Evolutionary conservation across 2,113 vertebrate genomes (phyloP).

Genomic region (Elgaria multicarinata): DNA sequence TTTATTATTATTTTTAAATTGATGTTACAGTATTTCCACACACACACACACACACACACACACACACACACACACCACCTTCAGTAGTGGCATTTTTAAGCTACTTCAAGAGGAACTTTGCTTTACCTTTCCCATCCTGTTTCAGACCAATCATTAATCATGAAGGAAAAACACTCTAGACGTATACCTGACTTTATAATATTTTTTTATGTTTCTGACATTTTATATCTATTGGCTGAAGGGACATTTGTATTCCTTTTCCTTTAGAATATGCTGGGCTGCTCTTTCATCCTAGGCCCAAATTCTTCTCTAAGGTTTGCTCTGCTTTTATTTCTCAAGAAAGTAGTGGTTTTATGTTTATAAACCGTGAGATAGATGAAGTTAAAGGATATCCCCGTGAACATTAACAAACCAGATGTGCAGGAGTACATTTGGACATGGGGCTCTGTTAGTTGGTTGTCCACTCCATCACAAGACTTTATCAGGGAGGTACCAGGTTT

Average conservation of each 20-base stretch:
- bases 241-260: slow-evolving; percentile 71
- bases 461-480: background rate
- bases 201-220: slow-evolving; percentile 79
- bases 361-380: background rate
- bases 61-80: slow-evolving; percentile 44
- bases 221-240: slow-evolving; percentile 75
- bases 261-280: slow-evolving; percentile 68
- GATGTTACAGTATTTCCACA: slow-evolving; percentile 79
- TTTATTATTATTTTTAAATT: slow-evolving; percentile 79
- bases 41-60: too few species aligned
- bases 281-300: slow-evolving; percentile 57
- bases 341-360: background rate
- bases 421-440: background rate
- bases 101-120: slow-evolving; percentile 78
- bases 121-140: slow-evolving; percentile 75
- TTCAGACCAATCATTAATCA: slow-evolving; percentile 83
- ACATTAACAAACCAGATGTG: background rate
- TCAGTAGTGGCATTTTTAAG: slow-evolving; percentile 84
- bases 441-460: background rate
- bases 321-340: slow-evolving; percentile 15
- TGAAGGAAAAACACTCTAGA: slow-evolving; percentile 70
- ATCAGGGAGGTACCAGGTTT: background rate
- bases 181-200: slow-evolving; percentile 78
- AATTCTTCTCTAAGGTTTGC: slow-evolving; percentile 26
- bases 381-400: background rate